These are phyloP conservation scores for Araneus ventricosus DNA, from an alignment of 1,140 invertebrate species.

Conservation along the genomic window DNA sequence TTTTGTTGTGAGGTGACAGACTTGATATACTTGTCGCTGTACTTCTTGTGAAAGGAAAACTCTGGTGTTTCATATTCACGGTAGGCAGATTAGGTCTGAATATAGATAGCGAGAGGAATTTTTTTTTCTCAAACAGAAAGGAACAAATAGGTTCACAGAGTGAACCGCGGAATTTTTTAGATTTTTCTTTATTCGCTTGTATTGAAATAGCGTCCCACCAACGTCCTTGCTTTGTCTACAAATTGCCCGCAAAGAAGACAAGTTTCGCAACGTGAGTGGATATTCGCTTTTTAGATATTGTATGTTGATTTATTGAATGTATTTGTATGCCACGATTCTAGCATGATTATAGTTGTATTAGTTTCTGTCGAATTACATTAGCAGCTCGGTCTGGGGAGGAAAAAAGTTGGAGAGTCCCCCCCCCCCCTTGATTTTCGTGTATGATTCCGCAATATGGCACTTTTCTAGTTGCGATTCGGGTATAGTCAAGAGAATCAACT, in stretches of 20 bases:
- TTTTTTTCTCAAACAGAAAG: neutral
- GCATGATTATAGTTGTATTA: neutral
- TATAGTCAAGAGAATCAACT: too few relatives aligned
- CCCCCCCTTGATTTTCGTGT: too few relatives aligned
- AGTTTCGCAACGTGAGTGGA: neutral
- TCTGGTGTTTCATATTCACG: neutral
- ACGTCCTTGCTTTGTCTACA: constrained; percentile 10
- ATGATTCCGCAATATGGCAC: too few relatives aligned
- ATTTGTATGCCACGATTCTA: neutral
- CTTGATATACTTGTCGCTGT: neutral
- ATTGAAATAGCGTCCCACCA: neutral
- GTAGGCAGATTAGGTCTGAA: neutral
- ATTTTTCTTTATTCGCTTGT: neutral
- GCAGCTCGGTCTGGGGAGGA: neutral
- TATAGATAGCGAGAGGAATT: neutral
- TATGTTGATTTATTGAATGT: neutral
- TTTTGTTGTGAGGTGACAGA: constrained; percentile 19
- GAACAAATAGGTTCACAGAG: constrained; percentile 17
- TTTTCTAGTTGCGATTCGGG: too few relatives aligned
- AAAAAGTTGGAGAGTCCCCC: neutral
- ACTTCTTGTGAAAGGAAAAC: neutral
- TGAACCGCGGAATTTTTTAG: neutral
- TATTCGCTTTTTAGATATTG: neutral
- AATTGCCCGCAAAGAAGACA: neutral
- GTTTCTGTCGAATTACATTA: neutral